Percentiles rank a stretch among this genome's conserved stretches.
These are phyloP conservation scores for Illadopsis cleaveri DNA, from an alignment of 2,113 vertebrate genomes.

Conservation along the genomic window DNA sequence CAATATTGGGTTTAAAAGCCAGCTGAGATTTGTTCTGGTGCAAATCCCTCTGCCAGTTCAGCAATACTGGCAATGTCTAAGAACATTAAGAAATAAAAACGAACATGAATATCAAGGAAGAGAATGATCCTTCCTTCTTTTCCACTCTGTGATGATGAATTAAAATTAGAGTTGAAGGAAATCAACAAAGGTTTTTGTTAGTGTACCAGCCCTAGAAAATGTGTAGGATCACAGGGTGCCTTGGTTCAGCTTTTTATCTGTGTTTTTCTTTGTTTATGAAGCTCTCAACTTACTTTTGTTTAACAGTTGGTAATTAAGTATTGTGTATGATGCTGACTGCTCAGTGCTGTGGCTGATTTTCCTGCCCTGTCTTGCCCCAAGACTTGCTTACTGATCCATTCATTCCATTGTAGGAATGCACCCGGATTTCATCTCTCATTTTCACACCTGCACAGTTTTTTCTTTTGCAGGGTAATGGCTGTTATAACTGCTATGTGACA, in stretches of 20 bases:
- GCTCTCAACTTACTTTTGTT: background rate
- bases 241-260: background rate
- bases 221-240: background rate
- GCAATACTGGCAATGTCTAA: background rate
- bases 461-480: conserved; percentile 12
- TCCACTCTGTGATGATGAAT: background rate
- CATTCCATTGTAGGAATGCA: background rate
- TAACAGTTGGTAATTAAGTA: background rate
- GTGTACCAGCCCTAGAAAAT: background rate
- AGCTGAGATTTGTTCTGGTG: background rate
- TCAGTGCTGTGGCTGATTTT: background rate
- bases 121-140: background rate
- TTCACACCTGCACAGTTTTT: conserved; percentile 40
- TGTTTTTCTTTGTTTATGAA: background rate
- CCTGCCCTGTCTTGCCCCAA: background rate
- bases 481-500: background rate
- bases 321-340: background rate
- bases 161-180: background rate
- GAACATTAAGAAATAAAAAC: conserved; percentile 30
- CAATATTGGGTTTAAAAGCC: background rate
- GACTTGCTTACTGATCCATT: background rate
- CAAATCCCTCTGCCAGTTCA: conserved; percentile 20
- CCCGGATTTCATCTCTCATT: background rate
- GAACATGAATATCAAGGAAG: conserved; percentile 17
- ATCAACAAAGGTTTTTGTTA: background rate